These are phyloP conservation scores for Thereva nobilitata DNA, from an alignment of 2,888 invertebrate species.

Conservation along the genomic window DNA sequence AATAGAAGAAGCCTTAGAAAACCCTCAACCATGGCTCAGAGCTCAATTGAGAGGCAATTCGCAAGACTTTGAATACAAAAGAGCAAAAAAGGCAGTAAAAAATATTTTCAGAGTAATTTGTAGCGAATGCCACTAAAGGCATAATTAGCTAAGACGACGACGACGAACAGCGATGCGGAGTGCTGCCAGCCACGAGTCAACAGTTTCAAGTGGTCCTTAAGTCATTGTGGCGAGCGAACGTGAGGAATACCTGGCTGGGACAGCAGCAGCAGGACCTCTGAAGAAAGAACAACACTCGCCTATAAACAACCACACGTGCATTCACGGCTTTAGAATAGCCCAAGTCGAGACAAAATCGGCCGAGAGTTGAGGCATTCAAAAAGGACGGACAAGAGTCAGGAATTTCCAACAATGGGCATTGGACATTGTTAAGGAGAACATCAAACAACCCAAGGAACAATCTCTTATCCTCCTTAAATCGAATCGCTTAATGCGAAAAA, in stretches of 20 bases:
- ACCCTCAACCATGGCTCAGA: no score
- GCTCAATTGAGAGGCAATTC: no score
- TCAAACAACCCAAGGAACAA: constrained; percentile 37
- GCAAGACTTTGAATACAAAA: no score
- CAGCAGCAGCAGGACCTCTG: not conserved
- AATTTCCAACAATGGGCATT: constrained; percentile 38
- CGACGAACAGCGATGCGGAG: constrained; percentile 8
- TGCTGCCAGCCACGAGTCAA: constrained; percentile 35
- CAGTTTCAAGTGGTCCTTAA: not conserved
- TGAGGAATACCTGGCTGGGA: constrained; percentile 20
- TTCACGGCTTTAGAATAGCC: constrained; percentile 10
- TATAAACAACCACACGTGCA: constrained; percentile 4
- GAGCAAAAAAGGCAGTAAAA: not conserved
- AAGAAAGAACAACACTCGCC: not conserved
- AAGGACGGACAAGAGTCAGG: constrained; percentile 24
- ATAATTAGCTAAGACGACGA: constrained; percentile 35
- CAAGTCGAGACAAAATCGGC: constrained; percentile 22
- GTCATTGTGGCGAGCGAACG: constrained; percentile 10
- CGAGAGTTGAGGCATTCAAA: constrained; percentile 27
- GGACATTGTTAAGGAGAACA: constrained; percentile 38
- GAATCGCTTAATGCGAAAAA: constrained; percentile 24
- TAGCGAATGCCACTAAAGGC: constrained; percentile 33
- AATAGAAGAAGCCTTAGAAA: no score
- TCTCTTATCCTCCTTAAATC: constrained; percentile 38
- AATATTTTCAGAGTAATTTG: constrained; percentile 33